Evolutionary conservation across 1,140 invertebrate genomes (phyloP).

Genomic region (Parapsyche elsis): DNA sequence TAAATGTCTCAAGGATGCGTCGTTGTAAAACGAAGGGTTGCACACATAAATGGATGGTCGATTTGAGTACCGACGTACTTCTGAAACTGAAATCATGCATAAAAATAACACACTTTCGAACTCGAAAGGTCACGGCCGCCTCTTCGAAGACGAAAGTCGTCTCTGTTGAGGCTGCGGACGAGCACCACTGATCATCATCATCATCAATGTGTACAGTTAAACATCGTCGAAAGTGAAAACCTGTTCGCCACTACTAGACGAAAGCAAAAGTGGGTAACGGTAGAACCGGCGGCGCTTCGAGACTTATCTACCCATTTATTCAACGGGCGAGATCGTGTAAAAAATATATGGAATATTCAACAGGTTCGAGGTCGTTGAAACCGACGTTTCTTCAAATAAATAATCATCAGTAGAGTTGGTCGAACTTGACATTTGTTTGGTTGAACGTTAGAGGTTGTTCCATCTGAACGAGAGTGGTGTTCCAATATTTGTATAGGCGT

Average conservation of each 20-base stretch:
- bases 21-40: too few relatives aligned
- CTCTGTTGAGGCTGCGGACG: neutral
- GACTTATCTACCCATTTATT: neutral
- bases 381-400: neutral
- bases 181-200: neutral
- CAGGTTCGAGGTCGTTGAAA: constrained; percentile 3
- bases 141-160: neutral
- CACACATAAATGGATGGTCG: too few relatives aligned
- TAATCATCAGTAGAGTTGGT: neutral
- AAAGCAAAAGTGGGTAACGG: constrained; percentile 26
- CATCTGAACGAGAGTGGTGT: neutral
- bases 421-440: constrained; percentile 25
- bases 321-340: neutral
- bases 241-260: neutral
- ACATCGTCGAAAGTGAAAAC: constrained; percentile 12
- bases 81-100: neutral
- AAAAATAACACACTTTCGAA: neutral
- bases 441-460: neutral
- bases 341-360: neutral
- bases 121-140: constrained; percentile 16
- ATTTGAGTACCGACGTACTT: neutral
- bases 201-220: neutral
- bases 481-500: constrained; percentile 9
- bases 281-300: neutral
- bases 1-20: too few relatives aligned